Evolutionary conservation across 2,113 vertebrate species (phyloP).

Genomic region (Pandion haliaetus): DNA sequence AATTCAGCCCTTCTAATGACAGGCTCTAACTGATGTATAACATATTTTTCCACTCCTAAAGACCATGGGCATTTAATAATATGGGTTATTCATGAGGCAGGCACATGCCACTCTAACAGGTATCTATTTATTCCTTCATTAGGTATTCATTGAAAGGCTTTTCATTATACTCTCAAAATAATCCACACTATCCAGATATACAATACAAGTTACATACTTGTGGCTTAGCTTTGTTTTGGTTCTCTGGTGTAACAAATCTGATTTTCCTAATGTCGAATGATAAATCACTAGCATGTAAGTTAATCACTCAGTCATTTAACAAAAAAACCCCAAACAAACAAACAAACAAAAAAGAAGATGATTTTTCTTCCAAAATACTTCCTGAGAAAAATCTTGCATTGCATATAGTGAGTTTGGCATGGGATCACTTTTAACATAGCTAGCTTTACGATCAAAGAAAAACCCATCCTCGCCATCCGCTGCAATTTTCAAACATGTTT

Average conservation of each 20-base stretch:
- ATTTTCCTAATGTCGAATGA: not conserved
- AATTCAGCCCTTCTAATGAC: not conserved
- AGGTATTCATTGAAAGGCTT: not conserved
- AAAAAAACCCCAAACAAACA: not conserved
- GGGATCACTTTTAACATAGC: not conserved
- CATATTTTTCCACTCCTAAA: not conserved
- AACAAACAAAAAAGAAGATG: not conserved
- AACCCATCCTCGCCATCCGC: not conserved
- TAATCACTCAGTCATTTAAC: not conserved
- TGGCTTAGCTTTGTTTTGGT: not conserved
- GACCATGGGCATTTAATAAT: not conserved
- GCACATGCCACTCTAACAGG: not conserved
- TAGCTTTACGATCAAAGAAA: not conserved
- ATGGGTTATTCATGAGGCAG: not conserved
- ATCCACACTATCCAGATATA: not conserved
- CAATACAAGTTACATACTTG: not conserved
- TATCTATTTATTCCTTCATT: conserved; percentile 5
- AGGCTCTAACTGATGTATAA: not conserved
- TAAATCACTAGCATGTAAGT: not conserved
- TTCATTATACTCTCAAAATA: not conserved
- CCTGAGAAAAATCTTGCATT: not conserved
- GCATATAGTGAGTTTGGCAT: not conserved
- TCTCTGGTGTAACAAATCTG: not conserved
- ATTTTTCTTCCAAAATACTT: not conserved
- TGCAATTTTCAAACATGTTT: not conserved